These are phyloP conservation scores for Aleiodes alternator DNA, from an alignment of 2,888 invertebrate species.

Conservation along the genomic window DNA sequence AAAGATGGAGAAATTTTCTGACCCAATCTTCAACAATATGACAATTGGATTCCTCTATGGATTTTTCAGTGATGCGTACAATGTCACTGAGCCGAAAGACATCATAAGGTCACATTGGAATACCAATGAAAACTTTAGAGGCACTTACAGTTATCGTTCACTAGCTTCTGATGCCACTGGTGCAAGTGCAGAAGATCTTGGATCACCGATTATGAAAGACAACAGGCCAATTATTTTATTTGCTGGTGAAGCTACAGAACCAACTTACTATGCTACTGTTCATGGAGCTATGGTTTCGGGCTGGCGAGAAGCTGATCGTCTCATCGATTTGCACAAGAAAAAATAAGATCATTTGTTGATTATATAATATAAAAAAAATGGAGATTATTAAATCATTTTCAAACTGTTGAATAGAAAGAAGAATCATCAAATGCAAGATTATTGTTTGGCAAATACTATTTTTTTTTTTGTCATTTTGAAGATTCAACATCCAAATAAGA, in stretches of 20 bases:
- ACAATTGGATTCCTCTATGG: slow-evolving; percentile 76
- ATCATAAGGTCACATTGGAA: slow-evolving; percentile 79
- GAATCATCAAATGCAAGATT: too few species aligned
- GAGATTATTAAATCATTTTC: too few species aligned
- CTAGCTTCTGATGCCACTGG: slow-evolving; percentile 76
- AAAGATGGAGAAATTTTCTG: slow-evolving; percentile 79
- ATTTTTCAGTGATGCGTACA: slow-evolving; percentile 76
- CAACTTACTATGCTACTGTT: slow-evolving; percentile 79
- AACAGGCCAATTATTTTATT: slow-evolving; percentile 78
- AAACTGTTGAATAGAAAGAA: too few species aligned
- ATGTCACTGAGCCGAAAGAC: slow-evolving; percentile 76
- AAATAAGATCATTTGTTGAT: neutral
- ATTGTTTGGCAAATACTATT: neutral
- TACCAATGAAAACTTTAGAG: slow-evolving; percentile 82
- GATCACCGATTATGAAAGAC: slow-evolving; percentile 75
- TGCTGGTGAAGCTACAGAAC: slow-evolving; percentile 82
- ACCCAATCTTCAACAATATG: slow-evolving; percentile 76
- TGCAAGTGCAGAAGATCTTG: slow-evolving; percentile 76
- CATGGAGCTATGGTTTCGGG: slow-evolving; percentile 85
- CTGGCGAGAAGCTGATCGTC: slow-evolving; percentile 82
- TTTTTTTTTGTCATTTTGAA: too few species aligned
- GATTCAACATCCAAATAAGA: too few species aligned
- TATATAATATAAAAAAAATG: neutral
- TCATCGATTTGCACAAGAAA: slow-evolving; percentile 63
- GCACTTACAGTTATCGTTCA: slow-evolving; percentile 83